Base-by-base conservation (phyloP, 2,113 vertebrate species). In the Dasypus novemcinctus region DNA sequence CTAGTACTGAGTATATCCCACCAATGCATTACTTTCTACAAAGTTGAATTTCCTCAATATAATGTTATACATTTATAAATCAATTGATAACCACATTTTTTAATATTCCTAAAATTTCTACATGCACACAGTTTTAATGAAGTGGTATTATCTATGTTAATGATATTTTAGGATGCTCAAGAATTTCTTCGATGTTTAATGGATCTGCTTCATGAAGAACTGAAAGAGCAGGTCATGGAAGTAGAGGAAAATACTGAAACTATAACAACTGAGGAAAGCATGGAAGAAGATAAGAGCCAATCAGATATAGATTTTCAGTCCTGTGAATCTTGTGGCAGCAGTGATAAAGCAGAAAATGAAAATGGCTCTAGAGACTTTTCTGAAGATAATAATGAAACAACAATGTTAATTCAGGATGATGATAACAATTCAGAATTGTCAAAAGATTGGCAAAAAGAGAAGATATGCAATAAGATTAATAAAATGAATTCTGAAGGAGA, bases 111-210 rank as follows among this genome's bases (percentile, higher is more conserved):
- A 27, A 72, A 33, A 46, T 94, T 85, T 82, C 52, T 64, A 2
- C 3, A 5, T 66, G 46, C 9, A 14, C 3, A 20, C n/a, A 25
- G 86, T 87, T 81, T 91, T 75, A 78, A 86, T 87, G n/a, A 76
- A 90, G n/a, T 57, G 5, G 4, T 97, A 69, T 85, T 41, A 29
- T 82, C 27, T 87, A 1, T 74, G 83, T 91, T 96, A 36, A 74
- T 95, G 82, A 59, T 90, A 15, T 84, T 43, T 95, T 91, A 99
- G 99, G 99, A 99, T 85, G 99, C 99, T 54, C 99, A 99, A 97
- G 99, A 99, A 97, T 99, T 99, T 97, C 98, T 99, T 95, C 99
- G 99, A 89, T 99, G 99, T 96, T 97, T 99, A 79, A 99, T 99
- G 99, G 99, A 99, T 98, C 98, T 99, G 82, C 99, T 99, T 94